Percentiles rank a stretch among this genome's conserved stretches.
Conservation (phyloP, 2,797 vertebrate species). For the Scomberomorus guttatus region DNA sequence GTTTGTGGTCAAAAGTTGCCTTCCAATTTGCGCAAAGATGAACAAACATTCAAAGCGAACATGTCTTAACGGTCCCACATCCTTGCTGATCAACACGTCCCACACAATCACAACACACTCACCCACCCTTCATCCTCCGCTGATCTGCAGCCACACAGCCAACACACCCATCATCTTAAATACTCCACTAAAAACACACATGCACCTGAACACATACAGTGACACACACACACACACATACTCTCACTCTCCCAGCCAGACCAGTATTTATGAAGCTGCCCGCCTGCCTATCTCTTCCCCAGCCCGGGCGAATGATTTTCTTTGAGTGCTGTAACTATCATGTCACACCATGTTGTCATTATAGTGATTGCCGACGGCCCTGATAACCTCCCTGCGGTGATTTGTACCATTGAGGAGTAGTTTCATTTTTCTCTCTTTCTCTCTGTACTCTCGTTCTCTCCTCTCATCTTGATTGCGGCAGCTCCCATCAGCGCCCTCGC, state of each 20-base stretch:
- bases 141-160: constrained; percentile 1
- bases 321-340: constrained; percentile 85
- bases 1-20: neutral
- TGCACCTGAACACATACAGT: constrained; percentile 10
- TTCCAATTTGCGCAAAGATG: neutral
- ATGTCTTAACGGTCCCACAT: constrained; percentile 2
- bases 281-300: constrained; percentile 75
- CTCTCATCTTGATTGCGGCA: constrained; percentile 80
- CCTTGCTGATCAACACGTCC: constrained; percentile 23
- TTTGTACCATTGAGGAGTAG: constrained; percentile 81
- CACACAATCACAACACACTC: constrained; percentile 48
- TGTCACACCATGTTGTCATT: constrained; percentile 86
- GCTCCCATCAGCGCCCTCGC: constrained; percentile 73
- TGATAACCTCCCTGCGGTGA: constrained; percentile 82
- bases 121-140: constrained; percentile 33
- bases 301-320: constrained; percentile 80
- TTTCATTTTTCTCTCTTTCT: constrained; percentile 71
- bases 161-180: constrained; percentile 45
- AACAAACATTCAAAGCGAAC: constrained; percentile 28
- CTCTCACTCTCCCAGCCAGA: constrained; percentile 48
- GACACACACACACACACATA: constrained; percentile 27
- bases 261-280: constrained; percentile 76
- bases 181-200: constrained; percentile 21
- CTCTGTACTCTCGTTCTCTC: constrained; percentile 49
- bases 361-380: constrained; percentile 83